phyloP scores from a whole-genome alignment of 2,888 invertebrate genomes.

The Plebejus anna region DNA sequence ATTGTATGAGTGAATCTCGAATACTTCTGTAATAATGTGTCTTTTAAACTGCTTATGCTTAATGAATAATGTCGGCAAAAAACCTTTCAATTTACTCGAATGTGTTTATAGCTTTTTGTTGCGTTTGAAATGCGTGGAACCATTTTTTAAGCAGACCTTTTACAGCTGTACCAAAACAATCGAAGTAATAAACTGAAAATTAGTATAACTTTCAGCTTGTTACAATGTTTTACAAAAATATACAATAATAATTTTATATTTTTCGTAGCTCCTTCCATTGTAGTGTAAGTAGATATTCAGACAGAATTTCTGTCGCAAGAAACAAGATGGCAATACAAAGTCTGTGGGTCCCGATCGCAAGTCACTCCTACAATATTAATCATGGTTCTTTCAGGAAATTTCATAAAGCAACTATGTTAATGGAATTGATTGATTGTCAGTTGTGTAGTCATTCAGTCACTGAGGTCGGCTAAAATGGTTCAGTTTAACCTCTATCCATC shows the following conservation, averaged over 20 bases:
- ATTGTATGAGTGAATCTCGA: slow-evolving; percentile 78
- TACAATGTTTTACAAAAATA: background rate
- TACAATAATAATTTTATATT: background rate
- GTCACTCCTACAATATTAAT: slow-evolving; percentile 69
- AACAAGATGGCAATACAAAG: background rate
- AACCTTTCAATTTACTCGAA: slow-evolving; percentile 31
- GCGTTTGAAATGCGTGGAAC: slow-evolving; percentile 6
- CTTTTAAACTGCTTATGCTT: slow-evolving; percentile 57
- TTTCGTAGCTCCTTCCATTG: background rate
- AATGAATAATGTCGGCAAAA: slow-evolving; percentile 62
- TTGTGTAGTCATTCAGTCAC: slow-evolving; percentile 32
- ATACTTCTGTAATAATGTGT: slow-evolving; percentile 25
- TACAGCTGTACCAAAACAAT: background rate
- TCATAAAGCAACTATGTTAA: slow-evolving; percentile 67
- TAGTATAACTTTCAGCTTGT: background rate
- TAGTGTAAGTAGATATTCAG: background rate
- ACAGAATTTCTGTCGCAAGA: background rate
- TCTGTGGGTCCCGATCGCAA: slow-evolving; percentile 47
- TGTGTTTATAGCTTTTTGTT: slow-evolving; percentile 17
- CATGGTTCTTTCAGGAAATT: slow-evolving; percentile 57
- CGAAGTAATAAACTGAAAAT: background rate
- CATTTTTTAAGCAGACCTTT: background rate
- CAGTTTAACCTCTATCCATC: slow-evolving; percentile 15
- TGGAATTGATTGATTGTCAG: slow-evolving; percentile 58
- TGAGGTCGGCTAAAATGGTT: slow-evolving; percentile 18